Base-by-base conservation (phyloP, 2,113 vertebrate genomes). In the Caretta caretta region DNA sequence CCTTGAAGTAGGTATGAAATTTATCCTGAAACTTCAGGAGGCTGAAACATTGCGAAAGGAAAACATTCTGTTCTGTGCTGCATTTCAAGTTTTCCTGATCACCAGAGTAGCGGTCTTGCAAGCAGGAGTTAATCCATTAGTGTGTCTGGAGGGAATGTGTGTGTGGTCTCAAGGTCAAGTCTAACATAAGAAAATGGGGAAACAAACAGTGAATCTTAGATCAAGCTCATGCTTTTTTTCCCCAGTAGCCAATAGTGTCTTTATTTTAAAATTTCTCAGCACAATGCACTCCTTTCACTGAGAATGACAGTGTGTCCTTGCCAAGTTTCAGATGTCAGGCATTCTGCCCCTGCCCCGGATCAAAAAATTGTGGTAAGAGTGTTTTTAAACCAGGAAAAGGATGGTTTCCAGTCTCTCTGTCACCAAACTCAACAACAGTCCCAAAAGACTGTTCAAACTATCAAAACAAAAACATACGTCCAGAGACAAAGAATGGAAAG, bases 391-490 rank as follows among this genome's bases (percentile, higher is more conserved):
- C 0, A 0, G 88, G 88, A 62, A 59, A 5, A 0, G 1, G 5
- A 54, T 6, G 1, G 80, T 50, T 27, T 83, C 88, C 86, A 93
- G 83, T 57, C 53, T 94, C 82, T 90, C 56, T 65, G 46, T 80
- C 84, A 54, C 50, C 27, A 54, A 83, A 62, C 50, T 83, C 65
- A 29, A 51, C 24, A 76, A 81, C 91, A 92, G 93, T 46, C 80
- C 89, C 93, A 86, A 89, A 93, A 93, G 79, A 87, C 46, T 88
- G 81, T 78, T 94, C 50, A 89, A 86, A 91, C 84, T 78, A 94
- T 72, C 86, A 85, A 96, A 96, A 92, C 91, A 92, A 91, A 89
- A 72, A 29, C 84, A 96, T 95, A 96, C 93, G 95, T 94, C 79
- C 1, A 83, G 94, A 94, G 65, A 38, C 62, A 72, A 82, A 89